Base-by-base conservation (phyloP, 2,797 vertebrate species). In the Pitangus sulphuratus region DNA sequence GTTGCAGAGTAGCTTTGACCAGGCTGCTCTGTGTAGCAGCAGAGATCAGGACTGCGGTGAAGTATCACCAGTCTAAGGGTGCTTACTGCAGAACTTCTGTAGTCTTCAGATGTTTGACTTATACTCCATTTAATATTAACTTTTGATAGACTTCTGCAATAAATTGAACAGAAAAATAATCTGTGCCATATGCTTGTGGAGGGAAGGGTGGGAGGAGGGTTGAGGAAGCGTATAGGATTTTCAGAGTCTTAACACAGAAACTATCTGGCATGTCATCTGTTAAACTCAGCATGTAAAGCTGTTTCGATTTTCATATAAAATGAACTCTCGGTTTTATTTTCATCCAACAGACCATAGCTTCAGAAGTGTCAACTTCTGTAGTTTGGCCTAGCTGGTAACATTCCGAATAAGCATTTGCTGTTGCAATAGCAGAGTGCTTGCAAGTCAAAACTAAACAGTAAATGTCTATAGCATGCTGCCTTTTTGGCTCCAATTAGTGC, bases 391-490 rank as follows among this genome's bases (percentile, higher is more conserved):
- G 65, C 53, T 54, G 44, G 35, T 92, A 75, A 56, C 39, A 26
- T 69, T 92, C 76, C 0, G 0, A 79, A 31, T 71, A 87, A 86
- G 65, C 3, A 3, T 78, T 90, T 92, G 68, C 92, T 88, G 26
- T 80, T 76, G 76, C 51, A 76, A 11, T 30, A 81, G 90, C 61
- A 94, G 53, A 57, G 50, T 45, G 62, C 64, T 85, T 91, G 48
- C 65, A 90, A 94, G 69, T 81, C 50, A 94, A 75, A 95, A 90
- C 69, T 39, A 82, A 95, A 57, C 50, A 90, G 53, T 85, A 81
- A 89, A 93, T 26, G 39, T 64, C 79, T 93, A 11, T 37, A 96
- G 54, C 26, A 6, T 21, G 53, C 87, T 94, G 78, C 44, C 48
- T 92, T 84, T 92, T 76, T 95, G 84, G 26, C 50, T 91, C 15